Percentiles rank a stretch among this genome's conserved stretches.
These are phyloP conservation scores for Aegithalos caudatus DNA, from an alignment of 2,113 vertebrate genomes.

Conservation along the genomic window DNA sequence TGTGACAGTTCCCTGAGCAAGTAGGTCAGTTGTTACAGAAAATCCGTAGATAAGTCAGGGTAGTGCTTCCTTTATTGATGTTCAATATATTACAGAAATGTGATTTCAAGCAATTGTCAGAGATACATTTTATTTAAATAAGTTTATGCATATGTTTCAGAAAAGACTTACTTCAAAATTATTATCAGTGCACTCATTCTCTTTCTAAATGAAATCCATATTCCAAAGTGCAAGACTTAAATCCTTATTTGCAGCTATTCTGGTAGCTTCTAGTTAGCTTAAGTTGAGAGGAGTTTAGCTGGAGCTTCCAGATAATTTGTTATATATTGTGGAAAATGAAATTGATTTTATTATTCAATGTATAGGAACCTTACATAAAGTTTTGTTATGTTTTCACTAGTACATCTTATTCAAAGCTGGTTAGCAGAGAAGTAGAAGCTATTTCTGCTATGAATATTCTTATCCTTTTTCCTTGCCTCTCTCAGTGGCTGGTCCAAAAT, in stretches of 20 bases:
- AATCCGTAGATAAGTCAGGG: neutral
- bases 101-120: neutral
- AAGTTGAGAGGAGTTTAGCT: neutral
- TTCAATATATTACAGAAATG: neutral
- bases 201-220: neutral
- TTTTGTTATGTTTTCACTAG: neutral
- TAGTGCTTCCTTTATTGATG: neutral
- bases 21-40: neutral
- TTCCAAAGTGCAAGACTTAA: neutral
- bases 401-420: neutral
- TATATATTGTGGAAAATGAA: neutral
- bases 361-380: neutral
- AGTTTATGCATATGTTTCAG: neutral
- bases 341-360: neutral
- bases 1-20: neutral
- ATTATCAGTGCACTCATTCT: neutral
- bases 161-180: neutral
- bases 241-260: neutral
- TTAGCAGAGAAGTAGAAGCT: neutral
- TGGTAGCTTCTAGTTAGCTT: neutral
- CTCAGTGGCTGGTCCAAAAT: neutral
- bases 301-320: neutral
- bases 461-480: neutral
- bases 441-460: neutral
- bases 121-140: neutral